Percentiles rank a stretch among this genome's conserved stretches.
Evolutionary conservation across 2,888 invertebrate species (phyloP).

Genomic region (Catonia carolina): DNA sequence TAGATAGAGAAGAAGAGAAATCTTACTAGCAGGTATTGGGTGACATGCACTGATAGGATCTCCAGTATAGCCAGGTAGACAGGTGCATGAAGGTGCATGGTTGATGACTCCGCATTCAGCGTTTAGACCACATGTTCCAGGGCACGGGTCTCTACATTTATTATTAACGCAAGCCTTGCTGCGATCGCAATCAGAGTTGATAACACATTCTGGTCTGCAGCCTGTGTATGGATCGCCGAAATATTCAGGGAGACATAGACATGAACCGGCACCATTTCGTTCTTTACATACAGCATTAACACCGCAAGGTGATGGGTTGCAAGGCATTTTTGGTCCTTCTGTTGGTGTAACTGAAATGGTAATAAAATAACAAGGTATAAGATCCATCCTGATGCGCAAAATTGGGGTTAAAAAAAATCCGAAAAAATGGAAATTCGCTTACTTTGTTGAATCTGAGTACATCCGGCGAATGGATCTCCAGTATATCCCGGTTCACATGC

Average conservation of each 20-base stretch:
- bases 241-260: constrained; percentile 72
- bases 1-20: constrained; percentile 26
- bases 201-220: constrained; percentile 83
- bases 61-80: constrained; percentile 66
- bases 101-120: constrained; percentile 75
- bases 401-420: constrained; percentile 1
- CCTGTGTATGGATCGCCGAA: constrained; percentile 80
- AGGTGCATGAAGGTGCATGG: constrained; percentile 73
- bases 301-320: constrained; percentile 79
- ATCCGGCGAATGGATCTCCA: constrained; percentile 58
- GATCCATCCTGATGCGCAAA: neutral
- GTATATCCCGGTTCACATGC: constrained; percentile 49
- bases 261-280: constrained; percentile 72
- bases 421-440: constrained; percentile 41
- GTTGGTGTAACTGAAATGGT: constrained; percentile 47
- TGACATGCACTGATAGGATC: constrained; percentile 69
- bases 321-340: constrained; percentile 55
- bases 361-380: neutral
- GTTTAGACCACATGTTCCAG: constrained; percentile 74
- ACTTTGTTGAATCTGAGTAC: constrained; percentile 51
- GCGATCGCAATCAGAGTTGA: constrained; percentile 73
- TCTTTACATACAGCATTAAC: constrained; percentile 79
- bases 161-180: constrained; percentile 73
- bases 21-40: constrained; percentile 41
- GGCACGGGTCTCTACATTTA: constrained; percentile 78